These are phyloP conservation scores for Intellagama lesueurii DNA, from an alignment of 2,797 vertebrate genomes.

Conservation along the genomic window DNA sequence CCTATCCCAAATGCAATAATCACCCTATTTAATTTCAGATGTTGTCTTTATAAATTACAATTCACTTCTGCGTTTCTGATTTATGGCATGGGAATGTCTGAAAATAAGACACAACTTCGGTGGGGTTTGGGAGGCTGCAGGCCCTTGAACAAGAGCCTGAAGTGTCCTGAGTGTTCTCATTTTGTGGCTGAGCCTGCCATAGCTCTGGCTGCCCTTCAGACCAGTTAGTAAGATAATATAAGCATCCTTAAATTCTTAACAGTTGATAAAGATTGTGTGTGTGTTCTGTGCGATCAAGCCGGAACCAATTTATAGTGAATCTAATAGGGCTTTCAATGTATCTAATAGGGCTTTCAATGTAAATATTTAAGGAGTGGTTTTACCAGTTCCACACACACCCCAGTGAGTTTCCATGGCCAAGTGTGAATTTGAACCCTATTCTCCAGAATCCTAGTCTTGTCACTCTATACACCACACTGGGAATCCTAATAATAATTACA, in stretches of 20 bases:
- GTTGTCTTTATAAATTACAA: constrained; percentile 38
- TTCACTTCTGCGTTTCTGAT: constrained; percentile 15
- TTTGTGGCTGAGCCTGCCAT: neutral
- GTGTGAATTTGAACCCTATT: no score
- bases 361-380: no score
- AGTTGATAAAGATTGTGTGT: neutral
- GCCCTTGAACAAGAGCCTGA: neutral
- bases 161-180: constrained; percentile 17
- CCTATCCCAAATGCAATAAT: constrained; percentile 17
- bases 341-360: no score
- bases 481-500: no score
- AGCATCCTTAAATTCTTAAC: neutral
- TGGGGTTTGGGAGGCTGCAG: no score
- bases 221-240: neutral
- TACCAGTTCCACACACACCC: no score
- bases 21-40: constrained; percentile 50
- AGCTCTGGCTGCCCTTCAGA: neutral
- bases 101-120: neutral
- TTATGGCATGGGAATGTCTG: neutral
- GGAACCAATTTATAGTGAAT: no score
- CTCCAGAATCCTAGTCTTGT: no score
- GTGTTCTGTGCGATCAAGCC: no score
- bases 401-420: no score
- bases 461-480: no score
- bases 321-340: no score